A percentile compares a stretch with the other conserved stretches of the same genome.
These are phyloP conservation scores for Neodiprion fabricii DNA, from an alignment of 1,140 invertebrate species.

Conservation along the genomic window DNA sequence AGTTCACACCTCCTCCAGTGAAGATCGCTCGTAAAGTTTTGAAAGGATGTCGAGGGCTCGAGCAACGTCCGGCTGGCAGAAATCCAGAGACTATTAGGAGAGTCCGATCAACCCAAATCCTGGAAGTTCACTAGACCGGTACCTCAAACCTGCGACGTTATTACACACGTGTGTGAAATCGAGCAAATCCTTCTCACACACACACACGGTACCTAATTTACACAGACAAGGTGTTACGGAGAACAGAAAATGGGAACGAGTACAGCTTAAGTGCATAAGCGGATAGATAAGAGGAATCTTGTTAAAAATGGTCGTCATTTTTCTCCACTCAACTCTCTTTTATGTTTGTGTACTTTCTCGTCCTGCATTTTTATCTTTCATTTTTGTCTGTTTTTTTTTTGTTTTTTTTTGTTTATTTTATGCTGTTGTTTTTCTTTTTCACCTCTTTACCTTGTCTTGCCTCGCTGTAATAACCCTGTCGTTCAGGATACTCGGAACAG, in stretches of 20 bases:
- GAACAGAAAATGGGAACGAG: conserved; percentile 17
- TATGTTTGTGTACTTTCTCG: conserved; percentile 10
- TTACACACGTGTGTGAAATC: no score
- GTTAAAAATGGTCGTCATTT: conserved; percentile 41
- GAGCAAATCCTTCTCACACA: no score
- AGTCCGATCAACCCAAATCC: no score
- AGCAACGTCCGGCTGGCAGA: no score
- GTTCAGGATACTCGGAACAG: no score
- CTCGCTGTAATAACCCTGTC: neutral
- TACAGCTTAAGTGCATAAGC: conserved; percentile 21
- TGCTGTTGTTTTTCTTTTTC: conserved; percentile 12
- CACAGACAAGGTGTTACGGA: conserved; percentile 10
- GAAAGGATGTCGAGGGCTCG: no score
- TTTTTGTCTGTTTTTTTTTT: conserved; percentile 3
- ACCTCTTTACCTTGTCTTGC: neutral
- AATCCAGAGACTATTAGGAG: no score
- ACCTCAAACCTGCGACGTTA: no score
- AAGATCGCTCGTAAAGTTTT: no score
- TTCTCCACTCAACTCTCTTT: conserved; percentile 11
- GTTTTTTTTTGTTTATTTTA: neutral
- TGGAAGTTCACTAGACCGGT: no score
- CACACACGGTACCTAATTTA: no score
- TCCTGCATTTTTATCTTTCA: conserved; percentile 8
- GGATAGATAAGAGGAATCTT: conserved; percentile 27
- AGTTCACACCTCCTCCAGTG: no score